phyloP scores from a whole-genome alignment of 2,113 vertebrate species.

The Misgurnus anguillicaudatus region DNA sequence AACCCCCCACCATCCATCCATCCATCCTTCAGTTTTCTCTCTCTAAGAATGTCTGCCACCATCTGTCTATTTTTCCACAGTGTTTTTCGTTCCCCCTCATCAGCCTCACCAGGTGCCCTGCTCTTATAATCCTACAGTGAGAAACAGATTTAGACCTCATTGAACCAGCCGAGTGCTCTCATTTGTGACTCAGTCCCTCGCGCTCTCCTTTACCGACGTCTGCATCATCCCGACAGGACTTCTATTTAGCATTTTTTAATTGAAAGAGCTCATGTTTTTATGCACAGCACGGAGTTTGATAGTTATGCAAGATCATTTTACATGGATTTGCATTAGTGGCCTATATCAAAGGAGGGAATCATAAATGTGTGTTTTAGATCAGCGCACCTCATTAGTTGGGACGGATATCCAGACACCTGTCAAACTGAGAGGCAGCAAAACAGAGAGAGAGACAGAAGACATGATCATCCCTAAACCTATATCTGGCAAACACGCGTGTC shows the following conservation, averaged over 20 bases:
- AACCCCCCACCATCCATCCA: neutral
- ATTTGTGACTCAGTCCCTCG: neutral
- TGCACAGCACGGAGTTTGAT: neutral
- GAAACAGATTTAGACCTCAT: slow-evolving; percentile 7
- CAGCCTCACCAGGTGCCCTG: slow-evolving; percentile 38
- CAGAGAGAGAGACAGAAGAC: neutral
- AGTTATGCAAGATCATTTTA: neutral
- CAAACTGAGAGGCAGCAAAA: neutral
- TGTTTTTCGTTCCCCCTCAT: slow-evolving; percentile 2
- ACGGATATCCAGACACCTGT: slow-evolving; percentile 22
- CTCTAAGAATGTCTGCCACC: slow-evolving; percentile 35
- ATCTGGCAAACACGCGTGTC: neutral
- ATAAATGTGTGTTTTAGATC: neutral
- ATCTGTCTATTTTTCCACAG: slow-evolving; percentile 38
- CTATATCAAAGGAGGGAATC: neutral
- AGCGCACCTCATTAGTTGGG: slow-evolving; percentile 9
- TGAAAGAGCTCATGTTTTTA: neutral
- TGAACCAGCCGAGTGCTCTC: slow-evolving; percentile 10
- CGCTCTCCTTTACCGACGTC: slow-evolving; percentile 3
- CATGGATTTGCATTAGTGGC: neutral
- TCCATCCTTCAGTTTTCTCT: slow-evolving; percentile 14
- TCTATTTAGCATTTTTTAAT: neutral
- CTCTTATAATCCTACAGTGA: slow-evolving; percentile 25
- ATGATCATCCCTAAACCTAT: slow-evolving; percentile 8
- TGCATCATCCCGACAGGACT: neutral